Evolutionary conservation across 2,113 vertebrate genomes (phyloP).

Genomic region (Oplegnathus fasciatus): DNA sequence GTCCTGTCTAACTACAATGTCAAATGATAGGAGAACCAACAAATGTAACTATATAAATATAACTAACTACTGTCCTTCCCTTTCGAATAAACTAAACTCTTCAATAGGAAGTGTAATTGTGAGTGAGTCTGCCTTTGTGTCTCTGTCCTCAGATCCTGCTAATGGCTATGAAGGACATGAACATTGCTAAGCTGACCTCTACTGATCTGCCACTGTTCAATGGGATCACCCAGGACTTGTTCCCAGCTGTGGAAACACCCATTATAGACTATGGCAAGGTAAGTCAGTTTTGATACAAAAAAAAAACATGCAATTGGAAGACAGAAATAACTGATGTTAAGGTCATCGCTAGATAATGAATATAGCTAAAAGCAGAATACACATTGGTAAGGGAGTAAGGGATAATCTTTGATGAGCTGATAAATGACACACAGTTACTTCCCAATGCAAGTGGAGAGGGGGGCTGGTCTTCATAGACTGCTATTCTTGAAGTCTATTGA

Average conservation of each 20-base stretch:
- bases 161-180: constrained; percentile 93
- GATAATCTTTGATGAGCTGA: too few relatives aligned
- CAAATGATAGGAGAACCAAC: constrained; percentile 25
- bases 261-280: constrained; percentile 88
- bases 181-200: constrained; percentile 89
- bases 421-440: too few relatives aligned
- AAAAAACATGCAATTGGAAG: too few relatives aligned
- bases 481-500: too few relatives aligned
- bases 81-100: not conserved
- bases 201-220: constrained; percentile 88
- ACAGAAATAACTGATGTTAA: too few relatives aligned
- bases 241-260: constrained; percentile 86
- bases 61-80: not conserved
- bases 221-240: constrained; percentile 90
- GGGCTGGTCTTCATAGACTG: too few relatives aligned
- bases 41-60: not conserved
- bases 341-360: too few relatives aligned
- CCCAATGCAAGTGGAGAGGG: too few relatives aligned
- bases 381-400: too few relatives aligned
- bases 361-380: too few relatives aligned
- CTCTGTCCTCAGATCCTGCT: constrained; percentile 85
- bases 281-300: not conserved
- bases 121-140: not conserved
- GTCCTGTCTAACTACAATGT: not conserved
- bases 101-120: not conserved